phyloP scores from a whole-genome alignment of 2,113 vertebrate species.

The Ameiurus melas region DNA sequence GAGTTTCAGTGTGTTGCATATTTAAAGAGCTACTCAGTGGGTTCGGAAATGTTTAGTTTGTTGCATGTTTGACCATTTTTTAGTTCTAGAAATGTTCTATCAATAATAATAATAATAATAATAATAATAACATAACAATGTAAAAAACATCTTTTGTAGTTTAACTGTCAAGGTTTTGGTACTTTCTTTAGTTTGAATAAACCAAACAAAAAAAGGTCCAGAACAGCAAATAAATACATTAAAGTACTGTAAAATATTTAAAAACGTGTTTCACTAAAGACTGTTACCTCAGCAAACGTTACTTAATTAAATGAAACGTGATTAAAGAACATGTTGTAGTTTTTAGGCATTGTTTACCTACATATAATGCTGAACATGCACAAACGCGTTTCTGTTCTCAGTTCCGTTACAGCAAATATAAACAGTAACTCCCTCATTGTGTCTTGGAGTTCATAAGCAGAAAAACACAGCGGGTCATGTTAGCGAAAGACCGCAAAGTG shows the following conservation, averaged over 20 bases:
- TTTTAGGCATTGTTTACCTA: neutral
- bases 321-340: neutral
- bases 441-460: neutral
- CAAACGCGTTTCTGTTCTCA: neutral
- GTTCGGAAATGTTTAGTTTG: neutral
- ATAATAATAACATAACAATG: too few relatives aligned
- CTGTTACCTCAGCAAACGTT: neutral
- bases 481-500: too few relatives aligned
- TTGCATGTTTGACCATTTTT: neutral
- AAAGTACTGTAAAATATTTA: neutral
- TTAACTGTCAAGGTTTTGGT: neutral
- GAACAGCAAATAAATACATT: neutral
- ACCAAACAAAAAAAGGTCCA: neutral
- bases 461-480: neutral
- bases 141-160: neutral
- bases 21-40: neutral
- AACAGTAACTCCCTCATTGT: neutral
- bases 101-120: too few relatives aligned
- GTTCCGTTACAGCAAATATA: neutral
- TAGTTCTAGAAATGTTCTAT: neutral
- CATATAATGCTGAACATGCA: neutral
- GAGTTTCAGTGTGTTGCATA: neutral
- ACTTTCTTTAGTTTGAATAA: neutral
- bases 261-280: neutral
- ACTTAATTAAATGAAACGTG: too few relatives aligned